These are phyloP conservation scores for Melanotus villosus DNA, from an alignment of 2,888 invertebrate species.

Conservation along the genomic window DNA sequence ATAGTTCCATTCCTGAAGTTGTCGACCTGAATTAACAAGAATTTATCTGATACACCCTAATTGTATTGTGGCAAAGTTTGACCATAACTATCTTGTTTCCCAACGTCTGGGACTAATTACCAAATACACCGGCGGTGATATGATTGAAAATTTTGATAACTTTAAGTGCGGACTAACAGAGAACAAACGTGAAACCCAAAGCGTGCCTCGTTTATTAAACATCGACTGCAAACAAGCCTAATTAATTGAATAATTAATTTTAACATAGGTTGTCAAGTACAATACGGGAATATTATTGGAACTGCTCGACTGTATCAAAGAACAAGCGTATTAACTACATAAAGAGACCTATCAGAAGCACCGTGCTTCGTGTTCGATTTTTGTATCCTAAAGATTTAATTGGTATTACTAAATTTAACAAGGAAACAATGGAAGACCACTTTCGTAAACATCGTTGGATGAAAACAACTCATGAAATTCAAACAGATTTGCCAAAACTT, in stretches of 20 bases:
- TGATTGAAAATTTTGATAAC: neutral
- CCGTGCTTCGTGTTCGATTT: no score
- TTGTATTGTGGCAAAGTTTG: neutral
- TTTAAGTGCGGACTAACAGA: neutral
- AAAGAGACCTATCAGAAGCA: neutral
- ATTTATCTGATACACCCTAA: slow-evolving; percentile 4
- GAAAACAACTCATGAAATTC: no score
- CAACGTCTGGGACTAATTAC: neutral
- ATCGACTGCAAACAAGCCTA: slow-evolving; percentile 4
- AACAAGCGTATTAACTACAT: neutral
- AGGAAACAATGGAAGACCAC: no score
- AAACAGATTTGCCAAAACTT: no score
- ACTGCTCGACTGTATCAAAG: neutral
- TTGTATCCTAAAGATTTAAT: no score
- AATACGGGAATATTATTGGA: neutral
- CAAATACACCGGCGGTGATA: neutral
- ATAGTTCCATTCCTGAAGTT: neutral
- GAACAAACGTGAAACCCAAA: neutral
- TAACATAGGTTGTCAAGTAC: slow-evolving; percentile 9
- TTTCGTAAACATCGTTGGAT: no score
- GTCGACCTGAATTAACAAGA: slow-evolving; percentile 5
- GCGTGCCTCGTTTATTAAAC: neutral
- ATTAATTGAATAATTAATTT: slow-evolving; percentile 20
- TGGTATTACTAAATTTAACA: no score
- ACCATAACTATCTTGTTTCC: neutral